Conservation (phyloP, 2,797 vertebrate genomes). For the Crocodylus rhombifer region DNA sequence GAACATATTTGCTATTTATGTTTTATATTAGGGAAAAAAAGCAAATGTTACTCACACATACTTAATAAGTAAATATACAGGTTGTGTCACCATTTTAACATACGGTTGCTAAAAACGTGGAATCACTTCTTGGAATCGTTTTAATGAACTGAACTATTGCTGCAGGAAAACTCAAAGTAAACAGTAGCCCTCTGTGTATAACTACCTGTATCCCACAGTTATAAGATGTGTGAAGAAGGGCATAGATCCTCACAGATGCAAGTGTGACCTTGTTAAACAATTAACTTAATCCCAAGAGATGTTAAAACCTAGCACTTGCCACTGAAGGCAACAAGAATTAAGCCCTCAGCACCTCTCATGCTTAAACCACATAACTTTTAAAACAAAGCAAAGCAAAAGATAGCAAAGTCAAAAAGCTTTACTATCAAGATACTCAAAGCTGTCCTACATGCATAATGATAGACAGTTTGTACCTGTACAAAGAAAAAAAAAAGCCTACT, state of each 20-base stretch:
- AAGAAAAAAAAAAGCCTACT: no score
- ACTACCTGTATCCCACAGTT: slow-evolving; percentile 9
- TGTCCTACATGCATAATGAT: neutral
- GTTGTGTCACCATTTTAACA: slow-evolving; percentile 26
- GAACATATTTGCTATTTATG: neutral
- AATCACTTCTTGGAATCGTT: neutral
- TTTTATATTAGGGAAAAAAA: neutral
- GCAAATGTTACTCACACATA: neutral
- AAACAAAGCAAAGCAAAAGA: neutral
- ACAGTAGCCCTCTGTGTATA: neutral
- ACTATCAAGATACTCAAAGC: neutral
- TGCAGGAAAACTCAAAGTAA: slow-evolving; percentile 10
- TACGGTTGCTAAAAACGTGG: neutral
- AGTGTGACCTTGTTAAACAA: neutral
- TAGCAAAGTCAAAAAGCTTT: neutral
- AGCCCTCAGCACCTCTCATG: neutral
- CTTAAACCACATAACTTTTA: neutral
- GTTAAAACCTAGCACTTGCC: neutral
- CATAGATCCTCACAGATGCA: neutral
- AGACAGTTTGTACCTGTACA: neutral
- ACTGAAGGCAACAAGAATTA: neutral
- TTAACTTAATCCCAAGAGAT: neutral
- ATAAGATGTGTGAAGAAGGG: neutral
- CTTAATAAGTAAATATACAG: neutral
- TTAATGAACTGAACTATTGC: neutral